A percentile compares a stretch with the other conserved stretches of the same genome.
Conservation (phyloP, 2,113 vertebrate species). For the Geococcyx californianus region DNA sequence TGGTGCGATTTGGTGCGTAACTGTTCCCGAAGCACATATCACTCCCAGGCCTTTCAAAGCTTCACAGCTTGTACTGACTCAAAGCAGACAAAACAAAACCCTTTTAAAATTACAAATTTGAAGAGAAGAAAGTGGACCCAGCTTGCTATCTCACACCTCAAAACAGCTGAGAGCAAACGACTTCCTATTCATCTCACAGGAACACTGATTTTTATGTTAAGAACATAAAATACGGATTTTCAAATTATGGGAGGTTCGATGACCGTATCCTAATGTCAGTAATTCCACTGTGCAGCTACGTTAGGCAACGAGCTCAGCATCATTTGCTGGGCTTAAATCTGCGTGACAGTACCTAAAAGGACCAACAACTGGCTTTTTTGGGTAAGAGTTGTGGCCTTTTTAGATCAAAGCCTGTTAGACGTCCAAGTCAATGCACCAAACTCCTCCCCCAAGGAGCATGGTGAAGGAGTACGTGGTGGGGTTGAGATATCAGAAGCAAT, state of each 20-base stretch:
- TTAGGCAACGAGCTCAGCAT: fast-evolving
- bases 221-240: not conserved
- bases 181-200: not conserved
- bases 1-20: not conserved
- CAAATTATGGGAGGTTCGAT: not conserved
- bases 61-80: not conserved
- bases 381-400: not conserved
- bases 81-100: not conserved
- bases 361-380: not conserved
- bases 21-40: not conserved
- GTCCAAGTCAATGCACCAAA: fast-evolving
- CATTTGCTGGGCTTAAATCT: not conserved
- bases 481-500: not conserved
- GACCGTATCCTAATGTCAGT: not conserved
- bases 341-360: not conserved
- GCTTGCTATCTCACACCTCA: not conserved
- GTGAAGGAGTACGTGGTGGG: fast-evolving
- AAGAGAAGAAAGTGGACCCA: not conserved
- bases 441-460: not conserved
- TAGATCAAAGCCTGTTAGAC: not conserved
- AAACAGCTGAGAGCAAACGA: not conserved
- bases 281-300: fast-evolving
- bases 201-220: not conserved
- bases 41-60: not conserved
- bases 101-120: not conserved